A percentile compares a stretch with the other conserved stretches of the same genome.
Conservation (phyloP, 1,140 invertebrate genomes). For the Marisa cornuarietis region DNA sequence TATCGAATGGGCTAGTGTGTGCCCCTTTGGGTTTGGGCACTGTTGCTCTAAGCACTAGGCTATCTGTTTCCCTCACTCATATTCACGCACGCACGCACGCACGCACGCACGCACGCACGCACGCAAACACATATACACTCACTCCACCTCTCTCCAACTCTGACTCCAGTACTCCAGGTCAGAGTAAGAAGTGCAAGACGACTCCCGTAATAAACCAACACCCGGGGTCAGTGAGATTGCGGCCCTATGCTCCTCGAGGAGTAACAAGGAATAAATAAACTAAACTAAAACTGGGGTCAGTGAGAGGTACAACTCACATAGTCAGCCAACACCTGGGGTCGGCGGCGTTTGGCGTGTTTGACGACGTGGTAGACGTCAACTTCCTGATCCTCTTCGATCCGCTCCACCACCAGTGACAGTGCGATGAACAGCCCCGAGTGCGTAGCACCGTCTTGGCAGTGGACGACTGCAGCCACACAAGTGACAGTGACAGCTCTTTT, state of each 20-base stretch:
- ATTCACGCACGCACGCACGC: no score
- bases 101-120: no score
- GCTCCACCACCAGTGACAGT: conserved; percentile 51
- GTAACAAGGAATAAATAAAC: background rate
- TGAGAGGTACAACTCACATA: conserved; percentile 48
- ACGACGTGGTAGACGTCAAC: conserved; percentile 63
- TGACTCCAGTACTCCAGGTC: background rate
- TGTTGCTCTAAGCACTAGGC: no score
- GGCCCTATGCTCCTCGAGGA: background rate
- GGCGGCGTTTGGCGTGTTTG: conserved; percentile 58
- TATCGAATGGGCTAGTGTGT: no score
- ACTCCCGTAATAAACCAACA: background rate
- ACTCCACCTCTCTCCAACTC: no score
- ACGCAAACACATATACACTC: no score
- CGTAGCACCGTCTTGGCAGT: conserved; percentile 63
- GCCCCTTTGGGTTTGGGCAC: no score
- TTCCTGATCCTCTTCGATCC: conserved; percentile 50
- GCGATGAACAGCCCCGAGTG: conserved; percentile 59
- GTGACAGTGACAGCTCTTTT: no score
- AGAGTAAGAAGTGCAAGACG: background rate
- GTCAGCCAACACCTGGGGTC: conserved; percentile 55
- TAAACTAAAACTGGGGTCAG: no score
- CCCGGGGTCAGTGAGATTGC: background rate
- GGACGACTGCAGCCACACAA: conserved; percentile 35
- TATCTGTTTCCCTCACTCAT: no score